Percentiles rank a stretch among this genome's conserved stretches.
Conservation (phyloP, 2,888 invertebrate species). For the Brachylomia viminalis region DNA sequence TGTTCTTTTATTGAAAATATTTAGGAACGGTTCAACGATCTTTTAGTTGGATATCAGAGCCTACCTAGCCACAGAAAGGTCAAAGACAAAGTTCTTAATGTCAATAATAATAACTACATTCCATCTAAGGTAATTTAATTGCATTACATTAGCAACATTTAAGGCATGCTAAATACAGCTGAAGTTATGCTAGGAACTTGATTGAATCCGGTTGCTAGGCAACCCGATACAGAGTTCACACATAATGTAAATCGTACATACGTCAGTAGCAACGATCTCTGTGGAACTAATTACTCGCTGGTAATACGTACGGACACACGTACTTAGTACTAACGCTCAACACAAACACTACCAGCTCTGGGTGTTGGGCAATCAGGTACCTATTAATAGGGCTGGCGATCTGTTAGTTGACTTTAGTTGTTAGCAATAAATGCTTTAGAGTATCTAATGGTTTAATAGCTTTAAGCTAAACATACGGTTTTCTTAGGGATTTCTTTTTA, state of each 20-base stretch:
- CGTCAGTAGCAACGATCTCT: slow-evolving; percentile 52
- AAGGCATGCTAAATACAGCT: background rate
- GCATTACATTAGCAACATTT: background rate
- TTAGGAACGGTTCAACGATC: background rate
- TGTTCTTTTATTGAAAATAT: too few relatives aligned
- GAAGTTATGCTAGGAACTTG: slow-evolving; percentile 23
- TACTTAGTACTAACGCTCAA: slow-evolving; percentile 69
- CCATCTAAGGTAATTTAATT: background rate
- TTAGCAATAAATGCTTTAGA: background rate
- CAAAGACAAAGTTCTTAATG: background rate
- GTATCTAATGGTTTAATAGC: too few relatives aligned
- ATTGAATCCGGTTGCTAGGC: slow-evolving; percentile 22
- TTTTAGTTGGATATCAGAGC: background rate
- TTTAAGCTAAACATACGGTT: background rate
- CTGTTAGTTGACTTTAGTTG: background rate
- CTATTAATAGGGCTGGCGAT: slow-evolving; percentile 64
- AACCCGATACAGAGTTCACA: slow-evolving; percentile 35
- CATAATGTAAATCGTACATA: slow-evolving; percentile 35
- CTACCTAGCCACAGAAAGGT: too few relatives aligned
- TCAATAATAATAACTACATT: background rate
- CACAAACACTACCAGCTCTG: slow-evolving; percentile 67
- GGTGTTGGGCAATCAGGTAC: slow-evolving; percentile 71
- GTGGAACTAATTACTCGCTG: slow-evolving; percentile 69
- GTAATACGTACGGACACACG: slow-evolving; percentile 36
- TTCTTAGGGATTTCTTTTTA: background rate